Conservation (phyloP, 2,888 invertebrate genomes). For the Arge pagana region DNA sequence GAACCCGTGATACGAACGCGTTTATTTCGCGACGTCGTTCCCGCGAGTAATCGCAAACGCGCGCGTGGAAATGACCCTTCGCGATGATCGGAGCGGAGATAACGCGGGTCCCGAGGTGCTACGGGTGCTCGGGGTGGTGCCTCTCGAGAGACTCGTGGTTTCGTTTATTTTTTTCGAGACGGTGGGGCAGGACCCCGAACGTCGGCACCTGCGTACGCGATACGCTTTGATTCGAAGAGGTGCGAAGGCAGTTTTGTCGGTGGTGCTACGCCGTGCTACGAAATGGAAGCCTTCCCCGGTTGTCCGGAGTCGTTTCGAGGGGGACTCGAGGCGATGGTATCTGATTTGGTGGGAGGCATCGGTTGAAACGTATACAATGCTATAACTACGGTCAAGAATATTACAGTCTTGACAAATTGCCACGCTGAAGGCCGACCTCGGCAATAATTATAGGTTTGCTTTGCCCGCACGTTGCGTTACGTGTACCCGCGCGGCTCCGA, state of each 20-base stretch:
- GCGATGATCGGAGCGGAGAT: constrained; percentile 15
- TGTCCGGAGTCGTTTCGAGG: constrained; percentile 7
- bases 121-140: no score
- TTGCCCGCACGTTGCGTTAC: constrained; percentile 6
- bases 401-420: constrained; percentile 57
- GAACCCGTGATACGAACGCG: constrained; percentile 10
- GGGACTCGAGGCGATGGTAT: constrained; percentile 37
- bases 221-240: constrained; percentile 11
- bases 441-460: constrained; percentile 54
- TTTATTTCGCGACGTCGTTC: no score
- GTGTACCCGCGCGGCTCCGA: no score
- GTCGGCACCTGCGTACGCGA: no score
- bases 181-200: constrained; percentile 6
- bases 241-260: constrained; percentile 11
- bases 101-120: constrained; percentile 16
- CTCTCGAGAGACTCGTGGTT: background rate
- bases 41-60: constrained; percentile 1
- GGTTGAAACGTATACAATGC: constrained; percentile 50
- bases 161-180: background rate
- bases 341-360: constrained; percentile 52
- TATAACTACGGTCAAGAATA: constrained; percentile 11
- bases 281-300: constrained; percentile 12
- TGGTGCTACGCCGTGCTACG: constrained; percentile 10
- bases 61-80: constrained; percentile 18
- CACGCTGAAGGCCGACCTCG: constrained; percentile 53